Evolutionary conservation across 2,888 invertebrate genomes (phyloP).

Genomic region (Volucella inflata): DNA sequence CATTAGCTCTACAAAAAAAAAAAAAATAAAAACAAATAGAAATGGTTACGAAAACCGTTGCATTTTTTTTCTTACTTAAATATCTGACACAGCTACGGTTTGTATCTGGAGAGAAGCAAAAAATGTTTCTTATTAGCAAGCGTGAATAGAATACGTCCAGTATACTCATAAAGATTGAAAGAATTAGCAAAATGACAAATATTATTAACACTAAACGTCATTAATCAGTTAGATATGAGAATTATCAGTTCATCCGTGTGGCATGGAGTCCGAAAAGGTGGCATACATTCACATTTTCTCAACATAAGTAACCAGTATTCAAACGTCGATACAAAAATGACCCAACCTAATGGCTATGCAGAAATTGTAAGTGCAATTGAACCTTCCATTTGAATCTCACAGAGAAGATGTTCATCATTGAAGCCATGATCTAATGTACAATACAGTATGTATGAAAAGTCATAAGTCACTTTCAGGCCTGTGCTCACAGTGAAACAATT

Average conservation of each 20-base stretch:
- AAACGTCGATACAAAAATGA: background rate
- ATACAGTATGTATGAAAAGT: conserved; percentile 66
- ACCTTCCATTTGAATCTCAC: conserved; percentile 71
- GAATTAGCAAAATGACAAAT: conserved; percentile 48
- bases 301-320: no score
- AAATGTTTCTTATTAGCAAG: conserved; percentile 20
- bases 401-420: conserved; percentile 66
- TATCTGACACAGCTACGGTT: background rate
- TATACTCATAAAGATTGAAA: conserved; percentile 48
- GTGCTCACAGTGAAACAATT: conserved; percentile 56
- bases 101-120: conserved; percentile 24
- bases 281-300: no score
- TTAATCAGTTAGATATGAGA: conserved; percentile 54
- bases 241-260: background rate
- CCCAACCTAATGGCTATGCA: conserved; percentile 68
- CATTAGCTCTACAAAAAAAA: conserved; percentile 16
- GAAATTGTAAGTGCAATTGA: conserved; percentile 61
- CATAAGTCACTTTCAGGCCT: conserved; percentile 71
- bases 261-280: no score
- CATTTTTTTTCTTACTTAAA: conserved; percentile 29
- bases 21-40: background rate
- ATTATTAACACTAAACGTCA: conserved; percentile 47
- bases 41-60: conserved; percentile 20
- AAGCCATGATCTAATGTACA: conserved; percentile 69
- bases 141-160: background rate